Evolutionary conservation across 1,140 invertebrate species (phyloP).

Genomic region (Macrotrachela quadricornifera): DNA sequence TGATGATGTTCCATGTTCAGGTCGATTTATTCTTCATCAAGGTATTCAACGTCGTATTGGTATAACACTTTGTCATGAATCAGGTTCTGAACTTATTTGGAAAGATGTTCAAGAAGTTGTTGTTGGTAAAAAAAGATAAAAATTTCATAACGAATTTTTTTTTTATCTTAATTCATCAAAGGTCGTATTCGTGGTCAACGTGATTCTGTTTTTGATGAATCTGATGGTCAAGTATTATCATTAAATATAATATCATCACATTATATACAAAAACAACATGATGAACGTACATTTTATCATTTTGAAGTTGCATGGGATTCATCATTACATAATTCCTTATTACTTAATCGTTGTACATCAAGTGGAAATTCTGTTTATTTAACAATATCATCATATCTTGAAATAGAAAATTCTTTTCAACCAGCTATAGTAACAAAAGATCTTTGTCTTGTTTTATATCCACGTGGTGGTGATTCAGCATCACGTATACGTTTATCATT

Average conservation of each 20-base stretch:
- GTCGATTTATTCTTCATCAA: constrained; percentile 76
- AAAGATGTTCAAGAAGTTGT: constrained; percentile 75
- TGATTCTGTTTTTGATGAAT: background rate
- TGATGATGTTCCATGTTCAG: constrained; percentile 67
- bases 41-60: constrained; percentile 85
- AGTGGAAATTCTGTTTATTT: constrained; percentile 89
- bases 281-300: constrained; percentile 72
- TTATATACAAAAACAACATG: constrained; percentile 63
- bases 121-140: constrained; percentile 37
- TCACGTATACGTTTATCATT: too few relatives aligned
- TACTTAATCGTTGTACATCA: constrained; percentile 84
- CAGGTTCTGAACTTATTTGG: constrained; percentile 66
- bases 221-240: constrained; percentile 47
- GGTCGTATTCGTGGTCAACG: constrained; percentile 39
- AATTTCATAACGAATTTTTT: too few relatives aligned
- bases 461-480: constrained; percentile 45
- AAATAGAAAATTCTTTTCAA: constrained; percentile 88
- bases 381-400: constrained; percentile 89
- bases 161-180: too few relatives aligned
- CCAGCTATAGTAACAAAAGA: constrained; percentile 96
- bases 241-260: constrained; percentile 86
- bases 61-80: constrained; percentile 93
- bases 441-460: constrained; percentile 84
- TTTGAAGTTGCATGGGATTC: constrained; percentile 99
- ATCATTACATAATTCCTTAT: constrained; percentile 79